Base-by-base conservation (phyloP, 1,140 invertebrate species). In the Octopus sinensis region DNA sequence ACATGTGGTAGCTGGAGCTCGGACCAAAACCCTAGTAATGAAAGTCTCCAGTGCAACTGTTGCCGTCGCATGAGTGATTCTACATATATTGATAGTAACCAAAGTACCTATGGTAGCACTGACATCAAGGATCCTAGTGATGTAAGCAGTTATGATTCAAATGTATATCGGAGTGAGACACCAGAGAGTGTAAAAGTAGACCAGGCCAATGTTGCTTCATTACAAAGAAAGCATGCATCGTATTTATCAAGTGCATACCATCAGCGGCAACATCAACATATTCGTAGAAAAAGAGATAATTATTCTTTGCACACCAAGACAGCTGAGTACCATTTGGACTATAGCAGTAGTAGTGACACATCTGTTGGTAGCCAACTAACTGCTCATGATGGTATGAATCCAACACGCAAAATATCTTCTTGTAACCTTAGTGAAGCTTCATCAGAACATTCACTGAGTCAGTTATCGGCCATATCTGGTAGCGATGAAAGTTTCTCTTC, bases 61-160 rank as follows among this genome's bases (percentile, higher is more conserved):
- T 84, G 81, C 71, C 80, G 75, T 53, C 62, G 56, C 13, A 43
- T 77, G 51, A 77, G 79, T 79, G 83, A 84, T 82, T 78, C 83
- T 54, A 83, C 53, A 75, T 83, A 81, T 30, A 54, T 80, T 7
- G 84, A 84, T 82, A 89, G 88, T 81, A 89, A 86, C 82, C 83
- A 86, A n/a, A 87, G 86, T 76, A 88, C 87, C 6, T 89, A 85
- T 73, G 88, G 88, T 53, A 88, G 87, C 77, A 86, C 84, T 78
- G 86, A 86, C 12, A 81, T 82, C n/a, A 84, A 86, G 62, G 87
- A 88, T 43, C 83, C 84, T 4, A 87, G 85, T 81, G 88, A 89
- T 77, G 82, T 85, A 51, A 88, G 87, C 83, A 89, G 88, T 83
- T 88, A 83, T 77, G 87, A 88, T 79, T 89, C 88, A 10, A 85